Base-by-base conservation (phyloP, 2,888 invertebrate species). In the Himalopsyche japonica region DNA sequence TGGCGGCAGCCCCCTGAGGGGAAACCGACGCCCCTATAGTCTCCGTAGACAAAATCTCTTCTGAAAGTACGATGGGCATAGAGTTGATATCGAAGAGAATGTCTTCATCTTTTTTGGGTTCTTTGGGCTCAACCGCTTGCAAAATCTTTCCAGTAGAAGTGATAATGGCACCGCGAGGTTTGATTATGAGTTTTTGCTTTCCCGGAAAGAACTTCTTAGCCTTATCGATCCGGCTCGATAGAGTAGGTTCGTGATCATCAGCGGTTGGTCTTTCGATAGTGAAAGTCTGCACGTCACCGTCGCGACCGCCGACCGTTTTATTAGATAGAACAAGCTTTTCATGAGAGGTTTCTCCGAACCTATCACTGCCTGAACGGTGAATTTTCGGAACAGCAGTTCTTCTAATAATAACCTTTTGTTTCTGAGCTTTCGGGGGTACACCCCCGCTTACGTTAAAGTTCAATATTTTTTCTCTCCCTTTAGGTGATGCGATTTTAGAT, bases 21-120 rank as follows among this genome's bases (percentile, higher is more conserved):
- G 64, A 20, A 5, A 27, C 70, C 1, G 70, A 2, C 24, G 70
- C 30, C 12, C 70, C 15, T 6, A 95, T 94, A 88, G 90, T 94
- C 88, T 95, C 95, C 0, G 95, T 93, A 0, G 94, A 94, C 84
- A 95, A 89, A 64, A 94, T 93, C 88, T 95, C 95, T 87, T 95
- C 95, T 47, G 95, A 94, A 70, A 96, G 89, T 4, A 96, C 95
- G 86, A 96, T 95, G 1, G 96, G 96, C 95, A 96, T 95, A 1
- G 95, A 95, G 89, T 95, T 94, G 48, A 96, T 96, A 89, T 96
- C 96, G 87, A 95, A 94, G 86, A 94, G 90, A 83, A 91, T 89
- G 81, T 92, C 92, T 86, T 93, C 93, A 18, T 89, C 83, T 15
- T 78, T 82, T 48, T 86, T 84, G 7, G 85, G 81, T 1, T 86